A percentile compares a stretch with the other conserved stretches of the same genome.
Evolutionary conservation across 2,888 invertebrate genomes (phyloP).

Genomic region (Loripinus fragilis): DNA sequence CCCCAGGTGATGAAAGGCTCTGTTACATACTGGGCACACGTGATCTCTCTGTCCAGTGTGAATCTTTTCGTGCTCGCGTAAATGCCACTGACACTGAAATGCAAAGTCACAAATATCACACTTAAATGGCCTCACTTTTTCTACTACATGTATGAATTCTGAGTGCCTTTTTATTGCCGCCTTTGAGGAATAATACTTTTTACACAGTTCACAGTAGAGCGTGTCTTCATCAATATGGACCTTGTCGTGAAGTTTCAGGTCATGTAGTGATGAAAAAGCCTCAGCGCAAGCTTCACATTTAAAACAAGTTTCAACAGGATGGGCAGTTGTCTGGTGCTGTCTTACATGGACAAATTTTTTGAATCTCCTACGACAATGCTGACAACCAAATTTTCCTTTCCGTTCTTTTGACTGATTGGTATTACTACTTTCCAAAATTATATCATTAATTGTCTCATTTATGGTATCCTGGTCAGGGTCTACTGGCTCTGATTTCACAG

Average conservation of each 20-base stretch:
- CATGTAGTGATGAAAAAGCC: neutral
- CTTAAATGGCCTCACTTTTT: conserved; percentile 45
- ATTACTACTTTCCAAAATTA: too few relatives aligned
- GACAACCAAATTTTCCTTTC: neutral
- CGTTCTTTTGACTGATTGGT: too few relatives aligned
- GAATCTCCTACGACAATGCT: neutral
- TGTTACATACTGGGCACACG: conserved; percentile 49
- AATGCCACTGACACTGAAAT: conserved; percentile 52
- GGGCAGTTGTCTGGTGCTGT: neutral
- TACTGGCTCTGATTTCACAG: too few relatives aligned
- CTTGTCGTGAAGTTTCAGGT: neutral
- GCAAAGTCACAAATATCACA: conserved; percentile 55
- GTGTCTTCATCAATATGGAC: neutral
- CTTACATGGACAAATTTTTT: neutral
- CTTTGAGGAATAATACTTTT: conserved; percentile 47
- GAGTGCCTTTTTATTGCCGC: conserved; percentile 45
- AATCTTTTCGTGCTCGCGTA: conserved; percentile 48
- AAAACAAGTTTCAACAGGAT: neutral
- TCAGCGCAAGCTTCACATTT: neutral
- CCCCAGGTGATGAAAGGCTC: conserved; percentile 52
- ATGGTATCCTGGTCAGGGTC: too few relatives aligned
- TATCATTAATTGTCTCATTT: too few relatives aligned
- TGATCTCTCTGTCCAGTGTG: conserved; percentile 54
- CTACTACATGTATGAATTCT: conserved; percentile 46
- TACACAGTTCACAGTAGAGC: conserved; percentile 44